These are phyloP conservation scores for Trachelus iudaicus DNA, from an alignment of 2,888 invertebrate species.

Conservation along the genomic window DNA sequence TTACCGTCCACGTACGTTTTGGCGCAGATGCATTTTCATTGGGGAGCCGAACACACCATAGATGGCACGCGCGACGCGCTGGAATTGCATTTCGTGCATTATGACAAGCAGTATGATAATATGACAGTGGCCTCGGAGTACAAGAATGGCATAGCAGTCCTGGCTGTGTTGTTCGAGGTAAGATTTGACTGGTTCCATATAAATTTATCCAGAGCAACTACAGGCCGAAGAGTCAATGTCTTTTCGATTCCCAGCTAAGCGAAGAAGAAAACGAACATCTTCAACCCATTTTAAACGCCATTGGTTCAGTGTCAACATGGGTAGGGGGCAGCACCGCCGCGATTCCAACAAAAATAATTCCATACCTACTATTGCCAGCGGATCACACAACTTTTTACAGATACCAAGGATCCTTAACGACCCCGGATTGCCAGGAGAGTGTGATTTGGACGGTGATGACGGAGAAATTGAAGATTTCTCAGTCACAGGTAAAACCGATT, in stretches of 20 bases:
- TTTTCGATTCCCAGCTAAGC: conserved; percentile 37
- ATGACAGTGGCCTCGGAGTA: conserved; percentile 68
- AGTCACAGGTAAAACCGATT: conserved; percentile 61
- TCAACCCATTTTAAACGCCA: conserved; percentile 40
- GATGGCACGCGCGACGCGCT: conserved; percentile 72
- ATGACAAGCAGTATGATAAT: conserved; percentile 67
- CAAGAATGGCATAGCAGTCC: conserved; percentile 72
- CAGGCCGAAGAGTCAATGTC: background rate
- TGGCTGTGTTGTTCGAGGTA: conserved; percentile 74
- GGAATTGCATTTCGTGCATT: conserved; percentile 77
- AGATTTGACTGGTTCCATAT: conserved; percentile 5
- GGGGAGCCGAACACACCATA: conserved; percentile 85
- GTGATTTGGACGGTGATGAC: conserved; percentile 78
- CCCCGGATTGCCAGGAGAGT: conserved; percentile 78
- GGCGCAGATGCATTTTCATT: conserved; percentile 85
- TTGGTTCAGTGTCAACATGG: conserved; percentile 38
- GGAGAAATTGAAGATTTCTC: conserved; percentile 69
- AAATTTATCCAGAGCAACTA: background rate
- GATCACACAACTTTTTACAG: conserved; percentile 71
- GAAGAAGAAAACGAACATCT: conserved; percentile 45
- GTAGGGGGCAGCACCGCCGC: conserved; percentile 32
- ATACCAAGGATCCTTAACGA: conserved; percentile 81
- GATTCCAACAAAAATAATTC: conserved; percentile 43
- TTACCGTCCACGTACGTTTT: conserved; percentile 71
- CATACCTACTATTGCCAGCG: conserved; percentile 69